Evolutionary conservation across 2,888 invertebrate genomes (phyloP).

Genomic region (Eupithecia exiguata): DNA sequence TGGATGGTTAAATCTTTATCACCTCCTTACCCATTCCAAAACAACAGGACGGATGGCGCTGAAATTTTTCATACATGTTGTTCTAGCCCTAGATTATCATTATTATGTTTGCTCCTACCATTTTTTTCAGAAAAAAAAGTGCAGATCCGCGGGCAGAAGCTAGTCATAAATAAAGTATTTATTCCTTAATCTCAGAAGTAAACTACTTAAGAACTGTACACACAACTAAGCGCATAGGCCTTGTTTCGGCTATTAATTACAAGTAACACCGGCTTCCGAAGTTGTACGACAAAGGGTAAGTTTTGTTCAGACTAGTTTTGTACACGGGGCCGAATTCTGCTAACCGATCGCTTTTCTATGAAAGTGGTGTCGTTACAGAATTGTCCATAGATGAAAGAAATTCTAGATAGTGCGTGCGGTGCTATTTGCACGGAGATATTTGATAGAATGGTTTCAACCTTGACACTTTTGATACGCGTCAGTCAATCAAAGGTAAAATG

Average conservation of each 20-base stretch:
- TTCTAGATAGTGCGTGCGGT: too few relatives aligned
- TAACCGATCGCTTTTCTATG: too few relatives aligned
- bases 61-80: background rate
- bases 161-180: background rate
- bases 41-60: too few relatives aligned
- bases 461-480: too few relatives aligned
- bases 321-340: constrained; percentile 10
- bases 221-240: constrained; percentile 50
- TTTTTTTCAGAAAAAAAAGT: background rate
- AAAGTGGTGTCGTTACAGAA: background rate
- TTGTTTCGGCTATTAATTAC: constrained; percentile 65
- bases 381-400: too few relatives aligned
- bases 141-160: background rate
- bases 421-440: too few relatives aligned
- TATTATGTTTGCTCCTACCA: background rate
- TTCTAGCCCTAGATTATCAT: background rate
- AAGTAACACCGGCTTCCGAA: constrained; percentile 54
- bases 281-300: constrained; percentile 66
- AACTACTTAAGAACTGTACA: background rate
- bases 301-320: constrained; percentile 52
- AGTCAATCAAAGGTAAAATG: too few relatives aligned
- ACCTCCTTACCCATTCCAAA: too few relatives aligned
- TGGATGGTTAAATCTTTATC: too few relatives aligned
- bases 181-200: background rate
- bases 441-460: too few relatives aligned